Evolutionary conservation across 2,113 vertebrate species (phyloP).

Genomic region (Edolisoma coerulescens): DNA sequence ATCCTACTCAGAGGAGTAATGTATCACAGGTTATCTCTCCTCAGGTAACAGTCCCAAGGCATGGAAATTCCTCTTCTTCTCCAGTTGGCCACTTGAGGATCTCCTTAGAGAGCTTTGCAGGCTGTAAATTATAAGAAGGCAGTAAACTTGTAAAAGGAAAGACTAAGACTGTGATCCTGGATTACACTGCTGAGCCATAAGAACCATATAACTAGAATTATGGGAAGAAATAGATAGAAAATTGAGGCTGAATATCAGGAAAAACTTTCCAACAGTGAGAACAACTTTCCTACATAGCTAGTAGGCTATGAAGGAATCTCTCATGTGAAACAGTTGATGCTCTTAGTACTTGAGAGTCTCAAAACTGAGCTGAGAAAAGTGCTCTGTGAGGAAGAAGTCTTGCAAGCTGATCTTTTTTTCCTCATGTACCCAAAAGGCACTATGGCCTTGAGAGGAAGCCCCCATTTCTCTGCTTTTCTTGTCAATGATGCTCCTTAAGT

Average conservation of each 20-base stretch:
- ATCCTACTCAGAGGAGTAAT: background rate
- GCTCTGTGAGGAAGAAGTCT: background rate
- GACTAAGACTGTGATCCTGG: background rate
- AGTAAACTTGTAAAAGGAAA: conserved; percentile 4
- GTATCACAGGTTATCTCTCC: background rate
- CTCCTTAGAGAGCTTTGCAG: background rate
- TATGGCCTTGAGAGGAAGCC: background rate
- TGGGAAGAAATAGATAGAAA: background rate
- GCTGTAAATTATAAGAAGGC: background rate
- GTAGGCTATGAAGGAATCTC: background rate
- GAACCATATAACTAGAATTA: background rate
- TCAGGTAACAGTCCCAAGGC: background rate
- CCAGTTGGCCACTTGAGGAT: background rate
- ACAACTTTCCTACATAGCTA: too few species aligned
- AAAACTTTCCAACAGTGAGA: background rate
- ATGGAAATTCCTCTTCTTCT: background rate
- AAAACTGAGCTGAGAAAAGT: background rate
- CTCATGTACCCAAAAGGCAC: background rate
- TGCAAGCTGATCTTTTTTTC: background rate
- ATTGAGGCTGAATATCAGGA: background rate
- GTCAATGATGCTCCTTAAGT: background rate
- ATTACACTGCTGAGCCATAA: background rate
- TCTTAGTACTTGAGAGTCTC: background rate
- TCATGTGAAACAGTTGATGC: background rate
- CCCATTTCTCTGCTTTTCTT: background rate